Percentiles rank a stretch among this genome's conserved stretches.
Evolutionary conservation across 2,113 vertebrate genomes (phyloP).

Genomic region (Xenopus borealis): DNA sequence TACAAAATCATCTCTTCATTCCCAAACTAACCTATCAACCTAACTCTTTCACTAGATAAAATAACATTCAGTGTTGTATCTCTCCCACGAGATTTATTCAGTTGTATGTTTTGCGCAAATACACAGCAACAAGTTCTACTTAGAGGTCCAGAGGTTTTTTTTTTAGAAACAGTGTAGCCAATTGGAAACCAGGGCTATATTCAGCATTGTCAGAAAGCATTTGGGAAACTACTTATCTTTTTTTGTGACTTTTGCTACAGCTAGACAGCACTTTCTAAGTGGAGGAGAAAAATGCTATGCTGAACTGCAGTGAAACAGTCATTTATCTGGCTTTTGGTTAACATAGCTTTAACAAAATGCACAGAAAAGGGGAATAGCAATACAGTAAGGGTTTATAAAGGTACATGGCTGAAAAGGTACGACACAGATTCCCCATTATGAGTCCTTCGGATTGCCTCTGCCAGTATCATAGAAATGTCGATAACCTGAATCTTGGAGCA

Average conservation of each 20-base stretch:
- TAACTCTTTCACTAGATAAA: slow-evolving; percentile 32
- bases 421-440: slow-evolving; percentile 96
- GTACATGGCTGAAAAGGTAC: slow-evolving; percentile 92
- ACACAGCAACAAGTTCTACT: slow-evolving; percentile 43
- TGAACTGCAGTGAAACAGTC: slow-evolving; percentile 48
- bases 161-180: slow-evolving; percentile 46
- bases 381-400: slow-evolving; percentile 65
- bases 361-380: slow-evolving; percentile 15
- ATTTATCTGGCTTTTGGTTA: slow-evolving; percentile 49
- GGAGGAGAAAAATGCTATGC: slow-evolving; percentile 46
- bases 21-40: background rate
- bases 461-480: slow-evolving; percentile 95
- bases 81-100: slow-evolving; percentile 37
- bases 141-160: slow-evolving; percentile 45
- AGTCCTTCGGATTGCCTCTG: slow-evolving; percentile 91
- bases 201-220: slow-evolving; percentile 47
- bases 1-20: slow-evolving; percentile 37
- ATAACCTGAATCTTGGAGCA: too few species aligned
- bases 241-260: slow-evolving; percentile 21
- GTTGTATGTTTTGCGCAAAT: slow-evolving; percentile 30
- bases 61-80: slow-evolving; percentile 45
- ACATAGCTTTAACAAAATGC: slow-evolving; percentile 48
- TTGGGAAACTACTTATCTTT: slow-evolving; percentile 35
- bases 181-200: slow-evolving; percentile 43
- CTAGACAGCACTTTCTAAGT: slow-evolving; percentile 47